A percentile compares a stretch with the other conserved stretches of the same genome.
Evolutionary conservation across 2,797 vertebrate genomes (phyloP).

Genomic region (Darevskia nairensis): DNA sequence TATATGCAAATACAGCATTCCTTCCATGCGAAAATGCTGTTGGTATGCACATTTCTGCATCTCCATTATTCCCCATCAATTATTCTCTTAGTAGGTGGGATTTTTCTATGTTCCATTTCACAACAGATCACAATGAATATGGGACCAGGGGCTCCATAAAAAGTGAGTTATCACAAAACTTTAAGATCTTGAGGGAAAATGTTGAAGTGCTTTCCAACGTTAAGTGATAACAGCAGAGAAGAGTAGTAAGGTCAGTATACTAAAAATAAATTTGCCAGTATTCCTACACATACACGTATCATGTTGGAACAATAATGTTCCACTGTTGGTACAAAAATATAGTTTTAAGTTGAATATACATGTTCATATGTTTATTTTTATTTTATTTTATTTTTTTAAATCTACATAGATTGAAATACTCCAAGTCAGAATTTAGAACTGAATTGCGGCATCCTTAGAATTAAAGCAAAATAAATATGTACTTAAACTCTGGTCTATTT

Average conservation of each 20-base stretch:
- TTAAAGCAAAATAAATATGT: neutral
- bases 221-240: constrained; percentile 9
- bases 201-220: constrained; percentile 1
- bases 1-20: constrained; percentile 54
- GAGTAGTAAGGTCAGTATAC: neutral
- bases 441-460: neutral
- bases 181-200: neutral
- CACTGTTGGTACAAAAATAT: neutral
- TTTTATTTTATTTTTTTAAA: neutral
- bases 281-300: neutral
- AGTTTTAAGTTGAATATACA: neutral
- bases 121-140: constrained; percentile 50
- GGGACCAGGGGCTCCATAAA: constrained; percentile 15
- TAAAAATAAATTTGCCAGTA: neutral
- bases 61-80: constrained; percentile 44
- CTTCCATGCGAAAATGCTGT: constrained; percentile 67
- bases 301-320: neutral
- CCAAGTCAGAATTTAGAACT: neutral
- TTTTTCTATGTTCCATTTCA: constrained; percentile 38
- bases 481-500: neutral
- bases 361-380: neutral
- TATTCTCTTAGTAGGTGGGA: constrained; percentile 31
- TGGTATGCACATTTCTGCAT: constrained; percentile 59
- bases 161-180: constrained; percentile 11
- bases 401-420: neutral